Evolutionary conservation across 1,140 invertebrate genomes (phyloP).

Genomic region (Microplitis demolitor): DNA sequence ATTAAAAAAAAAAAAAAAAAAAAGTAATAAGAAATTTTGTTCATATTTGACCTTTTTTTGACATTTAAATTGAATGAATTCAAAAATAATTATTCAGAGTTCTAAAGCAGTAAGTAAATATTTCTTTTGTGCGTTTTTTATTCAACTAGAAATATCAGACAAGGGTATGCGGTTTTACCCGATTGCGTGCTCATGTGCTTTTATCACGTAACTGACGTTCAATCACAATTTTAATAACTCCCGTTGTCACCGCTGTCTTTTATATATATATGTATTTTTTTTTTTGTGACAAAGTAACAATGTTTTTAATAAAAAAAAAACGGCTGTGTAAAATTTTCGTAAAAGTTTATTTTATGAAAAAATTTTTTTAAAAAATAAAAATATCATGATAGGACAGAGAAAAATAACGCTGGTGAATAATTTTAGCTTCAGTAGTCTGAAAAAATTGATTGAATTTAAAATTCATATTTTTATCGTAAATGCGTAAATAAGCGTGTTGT

Average conservation of each 20-base stretch:
- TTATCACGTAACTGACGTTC: conserved; percentile 25
- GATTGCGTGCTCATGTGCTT: conserved; percentile 26
- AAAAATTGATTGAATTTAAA: neutral
- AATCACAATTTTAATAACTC: conserved; percentile 7
- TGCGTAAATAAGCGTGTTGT: conserved; percentile 8
- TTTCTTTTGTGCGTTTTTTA: neutral
- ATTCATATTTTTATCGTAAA: conserved; percentile 1
- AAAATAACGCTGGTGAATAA: neutral
- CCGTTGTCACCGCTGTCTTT: neutral
- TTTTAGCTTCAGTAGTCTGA: neutral
- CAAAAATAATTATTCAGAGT: too few relatives aligned
- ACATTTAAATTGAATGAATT: too few relatives aligned
- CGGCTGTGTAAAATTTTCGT: neutral
- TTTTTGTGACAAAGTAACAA: neutral
- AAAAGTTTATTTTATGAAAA: too few relatives aligned
- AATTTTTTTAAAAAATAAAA: too few relatives aligned
- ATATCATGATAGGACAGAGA: too few relatives aligned
- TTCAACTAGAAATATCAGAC: conserved; percentile 9
- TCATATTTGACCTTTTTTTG: too few relatives aligned
- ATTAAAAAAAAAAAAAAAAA: too few relatives aligned
- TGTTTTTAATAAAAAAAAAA: neutral
- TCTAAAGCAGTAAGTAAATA: too few relatives aligned
- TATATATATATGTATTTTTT: neutral
- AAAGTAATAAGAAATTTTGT: too few relatives aligned
- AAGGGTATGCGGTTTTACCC: conserved; percentile 3